Evolutionary conservation across 2,888 invertebrate genomes (phyloP).

Genomic region (Rugalucina vietnamica): DNA sequence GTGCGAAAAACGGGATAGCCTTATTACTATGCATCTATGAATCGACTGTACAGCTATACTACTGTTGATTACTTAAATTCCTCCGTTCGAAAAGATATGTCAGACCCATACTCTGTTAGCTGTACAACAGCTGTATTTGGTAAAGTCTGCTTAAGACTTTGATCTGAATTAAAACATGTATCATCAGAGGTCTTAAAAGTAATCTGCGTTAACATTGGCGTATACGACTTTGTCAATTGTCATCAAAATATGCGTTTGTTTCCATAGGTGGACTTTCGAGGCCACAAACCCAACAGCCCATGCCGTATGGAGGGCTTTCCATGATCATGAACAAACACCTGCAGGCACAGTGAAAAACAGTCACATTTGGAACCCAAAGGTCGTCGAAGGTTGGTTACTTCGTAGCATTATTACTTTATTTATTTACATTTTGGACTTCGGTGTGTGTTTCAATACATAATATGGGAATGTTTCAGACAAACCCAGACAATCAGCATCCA

Average conservation of each 20-base stretch:
- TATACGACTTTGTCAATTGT: background rate
- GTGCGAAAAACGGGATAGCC: too few species aligned
- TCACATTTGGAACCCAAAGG: background rate
- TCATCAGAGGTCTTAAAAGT: too few species aligned
- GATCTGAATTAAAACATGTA: too few species aligned
- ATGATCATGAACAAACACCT: background rate
- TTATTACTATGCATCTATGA: too few species aligned
- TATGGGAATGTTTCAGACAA: background rate
- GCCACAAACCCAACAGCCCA: background rate
- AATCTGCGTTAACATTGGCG: background rate
- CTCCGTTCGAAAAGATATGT: too few species aligned
- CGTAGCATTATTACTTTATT: background rate
- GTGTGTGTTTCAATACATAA: background rate
- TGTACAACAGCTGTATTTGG: too few species aligned
- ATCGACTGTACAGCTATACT: too few species aligned
- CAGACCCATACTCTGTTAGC: too few species aligned
- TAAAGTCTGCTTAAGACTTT: too few species aligned
- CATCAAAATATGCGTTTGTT: background rate
- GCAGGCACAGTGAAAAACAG: background rate
- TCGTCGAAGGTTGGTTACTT: background rate
- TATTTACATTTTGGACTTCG: background rate
- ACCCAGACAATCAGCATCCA: background rate
- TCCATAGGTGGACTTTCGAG: background rate
- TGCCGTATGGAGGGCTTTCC: background rate
- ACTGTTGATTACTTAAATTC: too few species aligned